Percentiles rank a stretch among this genome's conserved stretches.
phyloP scores from a whole-genome alignment of 2,113 vertebrate species.

The Prunella fulvescens region DNA sequence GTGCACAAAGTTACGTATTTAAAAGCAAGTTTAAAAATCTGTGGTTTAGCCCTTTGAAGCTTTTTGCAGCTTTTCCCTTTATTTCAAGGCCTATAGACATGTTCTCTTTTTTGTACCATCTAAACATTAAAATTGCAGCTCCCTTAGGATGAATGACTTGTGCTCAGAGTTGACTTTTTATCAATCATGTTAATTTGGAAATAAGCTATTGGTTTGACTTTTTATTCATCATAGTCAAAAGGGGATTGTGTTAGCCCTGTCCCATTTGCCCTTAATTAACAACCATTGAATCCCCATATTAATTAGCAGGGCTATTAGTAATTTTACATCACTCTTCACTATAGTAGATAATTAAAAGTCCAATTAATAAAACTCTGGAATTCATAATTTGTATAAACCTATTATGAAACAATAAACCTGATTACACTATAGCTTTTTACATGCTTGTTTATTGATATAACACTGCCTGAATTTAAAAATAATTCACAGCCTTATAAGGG shows the following conservation, averaged over 20 bases:
- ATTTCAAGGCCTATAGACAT: conserved; percentile 24
- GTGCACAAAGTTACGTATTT: background rate
- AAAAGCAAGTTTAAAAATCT: conserved; percentile 32
- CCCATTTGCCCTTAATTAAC: conserved; percentile 96
- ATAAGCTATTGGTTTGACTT: conserved; percentile 85
- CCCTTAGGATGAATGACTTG: conserved; percentile 47
- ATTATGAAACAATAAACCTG: conserved; percentile 69
- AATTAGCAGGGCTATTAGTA: conserved; percentile 89
- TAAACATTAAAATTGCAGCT: conserved; percentile 48
- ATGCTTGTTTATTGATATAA: conserved; percentile 9
- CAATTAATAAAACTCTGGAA: conserved; percentile 86
- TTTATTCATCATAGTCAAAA: conserved; percentile 80
- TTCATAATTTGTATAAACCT: conserved; percentile 82
- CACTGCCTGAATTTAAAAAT: conserved; percentile 6
- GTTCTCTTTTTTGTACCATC: conserved; percentile 3
- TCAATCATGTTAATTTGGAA: conserved; percentile 81
- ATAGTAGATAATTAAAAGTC: conserved; percentile 86
- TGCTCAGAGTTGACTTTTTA: conserved; percentile 72
- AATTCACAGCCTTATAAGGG: background rate
- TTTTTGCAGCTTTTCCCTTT: conserved; percentile 31
- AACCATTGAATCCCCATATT: conserved; percentile 86
- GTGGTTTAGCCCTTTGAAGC: background rate
- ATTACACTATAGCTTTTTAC: conserved; percentile 32
- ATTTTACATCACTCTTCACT: conserved; percentile 89
- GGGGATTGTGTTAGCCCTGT: conserved; percentile 82